These are phyloP conservation scores for Micrasema minimum DNA, from an alignment of 1,140 invertebrate species.

Conservation along the genomic window DNA sequence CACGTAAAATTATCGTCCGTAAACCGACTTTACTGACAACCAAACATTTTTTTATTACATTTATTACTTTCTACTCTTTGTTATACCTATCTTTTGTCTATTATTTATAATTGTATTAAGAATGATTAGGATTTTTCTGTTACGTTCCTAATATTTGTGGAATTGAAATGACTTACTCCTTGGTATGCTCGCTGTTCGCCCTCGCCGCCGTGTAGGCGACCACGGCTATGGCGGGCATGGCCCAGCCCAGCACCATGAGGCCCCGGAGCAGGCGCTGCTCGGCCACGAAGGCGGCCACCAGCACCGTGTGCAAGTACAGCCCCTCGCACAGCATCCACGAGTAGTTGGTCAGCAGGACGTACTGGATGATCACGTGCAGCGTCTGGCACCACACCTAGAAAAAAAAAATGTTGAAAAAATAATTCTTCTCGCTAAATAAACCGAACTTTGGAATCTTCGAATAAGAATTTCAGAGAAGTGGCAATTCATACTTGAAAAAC, in stretches of 20 bases:
- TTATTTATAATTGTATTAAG: too few species aligned
- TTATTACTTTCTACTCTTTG: too few species aligned
- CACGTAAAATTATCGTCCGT: too few species aligned
- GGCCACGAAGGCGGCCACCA: slow-evolving; percentile 90
- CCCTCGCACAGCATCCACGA: slow-evolving; percentile 96
- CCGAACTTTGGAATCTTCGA: too few species aligned
- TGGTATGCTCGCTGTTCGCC: slow-evolving; percentile 52
- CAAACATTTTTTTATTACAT: too few species aligned
- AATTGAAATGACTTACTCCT: slow-evolving; percentile 13
- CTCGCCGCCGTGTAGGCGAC: slow-evolving; percentile 74
- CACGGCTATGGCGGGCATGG: slow-evolving; percentile 77
- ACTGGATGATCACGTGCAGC: slow-evolving; percentile 87
- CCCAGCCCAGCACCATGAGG: slow-evolving; percentile 88
- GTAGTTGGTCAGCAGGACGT: slow-evolving; percentile 92
- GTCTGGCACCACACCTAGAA: slow-evolving; percentile 82
- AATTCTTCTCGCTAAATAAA: too few species aligned
- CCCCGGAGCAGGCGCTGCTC: slow-evolving; percentile 85
- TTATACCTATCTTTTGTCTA: too few species aligned
- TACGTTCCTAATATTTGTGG: too few species aligned
- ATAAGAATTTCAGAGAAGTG: too few species aligned
- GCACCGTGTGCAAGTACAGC: slow-evolving; percentile 91
- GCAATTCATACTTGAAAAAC: too few species aligned
- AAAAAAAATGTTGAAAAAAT: slow-evolving; percentile 5
- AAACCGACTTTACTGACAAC: too few species aligned
- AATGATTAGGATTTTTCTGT: too few species aligned